Evolutionary conservation across 1,140 invertebrate species (phyloP).

Genomic region (Ceratitis capitata): DNA sequence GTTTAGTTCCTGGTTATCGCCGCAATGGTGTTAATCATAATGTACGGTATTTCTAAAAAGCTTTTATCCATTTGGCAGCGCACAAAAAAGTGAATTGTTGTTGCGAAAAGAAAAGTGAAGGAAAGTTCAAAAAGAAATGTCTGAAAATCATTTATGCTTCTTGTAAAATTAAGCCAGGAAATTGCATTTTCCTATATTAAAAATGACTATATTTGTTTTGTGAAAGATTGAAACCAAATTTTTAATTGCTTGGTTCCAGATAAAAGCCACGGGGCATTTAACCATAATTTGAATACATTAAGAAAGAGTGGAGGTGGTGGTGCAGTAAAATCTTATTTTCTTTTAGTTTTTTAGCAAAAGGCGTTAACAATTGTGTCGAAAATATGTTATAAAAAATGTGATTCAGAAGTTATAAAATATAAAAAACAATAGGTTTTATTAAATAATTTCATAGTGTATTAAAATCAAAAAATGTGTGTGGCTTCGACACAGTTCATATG

Average conservation of each 20-base stretch:
- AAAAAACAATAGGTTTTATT: neutral
- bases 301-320: neutral
- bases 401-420: neutral
- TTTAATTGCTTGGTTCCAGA: neutral
- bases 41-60: too few species aligned
- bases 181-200: neutral
- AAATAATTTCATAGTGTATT: neutral
- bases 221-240: neutral
- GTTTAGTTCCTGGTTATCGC: too few species aligned
- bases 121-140: constrained; percentile 13
- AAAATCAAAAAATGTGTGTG: neutral
- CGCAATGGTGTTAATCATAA: too few species aligned
- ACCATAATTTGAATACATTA: neutral
- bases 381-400: constrained; percentile 14
- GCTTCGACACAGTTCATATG: neutral
- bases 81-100: neutral
- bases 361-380: neutral
- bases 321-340: neutral
- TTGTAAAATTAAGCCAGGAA: neutral
- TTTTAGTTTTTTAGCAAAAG: neutral
- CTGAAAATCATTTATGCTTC: constrained; percentile 2
- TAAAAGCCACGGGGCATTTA: neutral
- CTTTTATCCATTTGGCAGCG: neutral
- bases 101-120: constrained; percentile 22
- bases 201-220: neutral